phyloP scores from a whole-genome alignment of 2,888 invertebrate species.

The Drosophila demipolita region DNA sequence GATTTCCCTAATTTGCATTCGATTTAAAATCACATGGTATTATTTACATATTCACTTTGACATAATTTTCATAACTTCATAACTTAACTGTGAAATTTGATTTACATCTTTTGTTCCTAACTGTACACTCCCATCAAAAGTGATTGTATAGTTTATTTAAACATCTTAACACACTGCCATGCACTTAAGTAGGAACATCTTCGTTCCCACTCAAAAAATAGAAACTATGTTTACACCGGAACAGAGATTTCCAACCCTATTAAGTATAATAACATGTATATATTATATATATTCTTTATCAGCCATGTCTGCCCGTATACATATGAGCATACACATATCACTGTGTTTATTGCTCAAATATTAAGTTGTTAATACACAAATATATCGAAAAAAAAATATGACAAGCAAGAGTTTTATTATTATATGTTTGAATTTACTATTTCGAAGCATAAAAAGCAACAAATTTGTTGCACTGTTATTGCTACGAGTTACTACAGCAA shows the following conservation, averaged over 20 bases:
- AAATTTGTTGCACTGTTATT: not conserved
- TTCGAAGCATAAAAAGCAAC: not conserved
- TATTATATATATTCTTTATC: conserved; percentile 8
- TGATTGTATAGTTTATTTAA: conserved; percentile 7
- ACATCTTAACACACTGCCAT: conserved; percentile 14
- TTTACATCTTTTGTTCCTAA: conserved; percentile 16
- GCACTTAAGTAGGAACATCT: not conserved
- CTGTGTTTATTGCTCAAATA: not conserved
- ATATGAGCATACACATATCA: conserved; percentile 17
- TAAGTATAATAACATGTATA: not conserved
- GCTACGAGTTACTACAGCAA: not conserved
- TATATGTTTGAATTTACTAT: not conserved
- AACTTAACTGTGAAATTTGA: conserved; percentile 4
- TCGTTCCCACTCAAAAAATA: not conserved
- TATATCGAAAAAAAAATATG: conserved; percentile 1
- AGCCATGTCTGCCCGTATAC: conserved; percentile 12
- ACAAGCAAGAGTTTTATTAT: not conserved
- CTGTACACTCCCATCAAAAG: conserved; percentile 1
- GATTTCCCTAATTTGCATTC: not conserved
- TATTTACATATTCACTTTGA: not conserved
- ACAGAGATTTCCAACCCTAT: not conserved
- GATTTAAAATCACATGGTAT: conserved; percentile 1
- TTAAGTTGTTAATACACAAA: conserved; percentile 1
- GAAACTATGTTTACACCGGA: not conserved
- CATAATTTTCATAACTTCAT: not conserved